Conservation (phyloP, 2,888 invertebrate species). For the Hyposoter didymator region DNA sequence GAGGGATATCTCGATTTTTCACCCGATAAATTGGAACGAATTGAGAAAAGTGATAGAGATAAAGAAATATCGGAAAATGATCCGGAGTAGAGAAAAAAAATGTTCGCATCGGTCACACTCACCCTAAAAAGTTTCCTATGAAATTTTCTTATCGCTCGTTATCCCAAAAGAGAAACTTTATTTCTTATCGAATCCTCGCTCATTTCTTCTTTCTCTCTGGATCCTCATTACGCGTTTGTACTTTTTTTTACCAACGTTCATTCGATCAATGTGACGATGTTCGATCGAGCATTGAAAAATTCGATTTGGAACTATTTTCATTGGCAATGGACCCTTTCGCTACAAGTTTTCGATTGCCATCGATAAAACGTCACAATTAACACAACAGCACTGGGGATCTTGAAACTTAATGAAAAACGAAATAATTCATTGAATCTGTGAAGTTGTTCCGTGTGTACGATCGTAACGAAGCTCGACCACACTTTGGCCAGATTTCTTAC, state of each 20-base stretch:
- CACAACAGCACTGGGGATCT: neutral
- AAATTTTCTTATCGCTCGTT: slow-evolving; percentile 49
- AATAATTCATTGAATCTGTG: neutral
- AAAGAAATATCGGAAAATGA: neutral
- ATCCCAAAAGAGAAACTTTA: slow-evolving; percentile 26
- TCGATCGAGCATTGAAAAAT: neutral
- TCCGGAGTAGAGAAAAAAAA: slow-evolving; percentile 19
- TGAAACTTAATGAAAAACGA: neutral
- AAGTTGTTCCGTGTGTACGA: slow-evolving; percentile 23
- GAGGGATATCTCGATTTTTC: slow-evolving; percentile 18
- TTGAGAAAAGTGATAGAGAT: neutral
- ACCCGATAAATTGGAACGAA: slow-evolving; percentile 3
- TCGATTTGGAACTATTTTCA: neutral
- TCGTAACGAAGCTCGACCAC: slow-evolving; percentile 44
- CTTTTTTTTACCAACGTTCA: neutral
- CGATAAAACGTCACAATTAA: neutral
- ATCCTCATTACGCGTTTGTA: neutral
- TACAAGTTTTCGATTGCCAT: neutral
- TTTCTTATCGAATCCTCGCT: slow-evolving; percentile 5
- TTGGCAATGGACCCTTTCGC: neutral
- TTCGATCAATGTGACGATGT: neutral
- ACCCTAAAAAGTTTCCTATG: slow-evolving; percentile 48
- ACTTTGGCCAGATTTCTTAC: slow-evolving; percentile 50
- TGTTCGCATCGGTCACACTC: slow-evolving; percentile 54
- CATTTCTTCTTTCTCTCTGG: neutral